Evolutionary conservation across 2,113 vertebrate genomes (phyloP).

Genomic region (Apeltes quadracus): DNA sequence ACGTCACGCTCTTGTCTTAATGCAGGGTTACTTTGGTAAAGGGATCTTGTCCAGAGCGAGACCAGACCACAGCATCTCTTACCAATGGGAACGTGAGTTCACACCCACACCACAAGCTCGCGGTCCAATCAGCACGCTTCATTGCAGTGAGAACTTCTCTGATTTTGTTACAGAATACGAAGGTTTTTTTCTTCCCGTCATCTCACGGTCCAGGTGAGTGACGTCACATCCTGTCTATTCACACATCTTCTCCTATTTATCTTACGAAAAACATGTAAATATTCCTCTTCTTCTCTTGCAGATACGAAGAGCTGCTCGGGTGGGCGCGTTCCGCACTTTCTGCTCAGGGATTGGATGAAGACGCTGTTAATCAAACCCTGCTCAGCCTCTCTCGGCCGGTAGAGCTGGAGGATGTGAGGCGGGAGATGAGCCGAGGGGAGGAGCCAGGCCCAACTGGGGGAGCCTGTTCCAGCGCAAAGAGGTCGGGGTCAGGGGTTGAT

Average conservation of each 20-base stretch:
- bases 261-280: not conserved
- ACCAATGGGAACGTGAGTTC: constrained; percentile 86
- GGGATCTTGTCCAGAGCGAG: constrained; percentile 90
- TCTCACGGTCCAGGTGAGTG: constrained; percentile 88
- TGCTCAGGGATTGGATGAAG: constrained; percentile 82
- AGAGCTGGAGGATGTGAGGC: constrained; percentile 33
- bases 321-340: constrained; percentile 81
- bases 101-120: constrained; percentile 9
- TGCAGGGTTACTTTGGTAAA: constrained; percentile 95
- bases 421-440: constrained; percentile 2
- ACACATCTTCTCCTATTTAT: not conserved
- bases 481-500: not conserved
- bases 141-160: constrained; percentile 40
- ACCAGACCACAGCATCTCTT: constrained; percentile 85
- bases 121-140: constrained; percentile 10
- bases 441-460: not conserved
- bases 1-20: constrained; percentile 9
- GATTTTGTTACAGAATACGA: constrained; percentile 80
- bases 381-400: constrained; percentile 73
- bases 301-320: constrained; percentile 82
- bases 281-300: constrained; percentile 44
- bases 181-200: constrained; percentile 79
- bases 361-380: constrained; percentile 67
- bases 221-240: constrained; percentile 21
- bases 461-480: not conserved